Conservation (phyloP, 2,797 vertebrate species). For the Chelmon rostratus region DNA sequence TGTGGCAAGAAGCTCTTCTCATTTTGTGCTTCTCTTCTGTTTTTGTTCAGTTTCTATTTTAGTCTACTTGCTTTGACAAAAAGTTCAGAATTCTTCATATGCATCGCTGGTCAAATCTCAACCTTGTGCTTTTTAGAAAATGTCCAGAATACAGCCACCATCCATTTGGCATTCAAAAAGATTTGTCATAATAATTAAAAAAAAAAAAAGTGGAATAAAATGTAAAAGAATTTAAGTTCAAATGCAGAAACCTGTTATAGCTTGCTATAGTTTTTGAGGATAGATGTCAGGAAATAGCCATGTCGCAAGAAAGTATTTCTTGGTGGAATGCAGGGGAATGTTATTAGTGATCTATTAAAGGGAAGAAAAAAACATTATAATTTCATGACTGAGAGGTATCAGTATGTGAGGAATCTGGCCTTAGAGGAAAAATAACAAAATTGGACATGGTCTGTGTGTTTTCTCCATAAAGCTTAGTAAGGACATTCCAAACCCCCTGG, state of each 20-base stretch:
- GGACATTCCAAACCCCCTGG: slow-evolving; percentile 74
- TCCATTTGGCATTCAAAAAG: not conserved
- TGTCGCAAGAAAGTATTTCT: slow-evolving; percentile 25
- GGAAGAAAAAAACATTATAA: slow-evolving; percentile 34
- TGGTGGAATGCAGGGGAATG: slow-evolving; percentile 39
- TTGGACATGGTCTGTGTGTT: slow-evolving; percentile 70
- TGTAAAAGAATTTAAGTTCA: slow-evolving; percentile 5
- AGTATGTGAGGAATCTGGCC: slow-evolving; percentile 77
- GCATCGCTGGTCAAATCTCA: not conserved
- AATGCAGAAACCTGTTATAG: slow-evolving; percentile 6
- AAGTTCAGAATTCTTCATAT: slow-evolving; percentile 15
- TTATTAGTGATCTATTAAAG: slow-evolving; percentile 62
- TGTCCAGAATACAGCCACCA: not conserved
- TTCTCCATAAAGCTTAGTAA: slow-evolving; percentile 57
- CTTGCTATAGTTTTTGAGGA: slow-evolving; percentile 14
- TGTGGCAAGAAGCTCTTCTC: slow-evolving; percentile 24
- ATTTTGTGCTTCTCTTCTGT: not conserved
- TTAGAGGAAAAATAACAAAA: slow-evolving; percentile 70
- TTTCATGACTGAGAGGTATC: slow-evolving; percentile 60
- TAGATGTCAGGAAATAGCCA: slow-evolving; percentile 34
- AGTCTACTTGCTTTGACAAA: slow-evolving; percentile 5
- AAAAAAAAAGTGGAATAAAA: not conserved
- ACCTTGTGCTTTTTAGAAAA: not conserved
- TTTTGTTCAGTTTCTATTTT: slow-evolving; percentile 20
- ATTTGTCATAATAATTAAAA: not conserved